phyloP scores from a whole-genome alignment of 2,888 invertebrate genomes.

The Drosophila ezoana region DNA sequence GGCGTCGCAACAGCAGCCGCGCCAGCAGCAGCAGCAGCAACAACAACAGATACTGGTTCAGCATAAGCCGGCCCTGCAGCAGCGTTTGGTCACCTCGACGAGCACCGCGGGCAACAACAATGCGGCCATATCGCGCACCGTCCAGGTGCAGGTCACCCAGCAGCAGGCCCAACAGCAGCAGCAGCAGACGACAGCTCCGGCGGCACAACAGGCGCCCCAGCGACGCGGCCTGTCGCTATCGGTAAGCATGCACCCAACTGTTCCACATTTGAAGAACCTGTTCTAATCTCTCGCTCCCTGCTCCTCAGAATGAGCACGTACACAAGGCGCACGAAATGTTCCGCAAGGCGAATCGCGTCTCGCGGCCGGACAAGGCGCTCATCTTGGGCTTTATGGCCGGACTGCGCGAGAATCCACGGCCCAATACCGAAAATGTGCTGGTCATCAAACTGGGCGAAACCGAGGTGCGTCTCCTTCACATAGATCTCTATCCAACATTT shows the following conservation, averaged over 20 bases:
- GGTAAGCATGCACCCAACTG: conserved; percentile 55
- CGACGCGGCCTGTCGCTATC: conserved; percentile 84
- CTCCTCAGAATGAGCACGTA: conserved; percentile 95
- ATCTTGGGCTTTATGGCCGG: conserved; percentile 99
- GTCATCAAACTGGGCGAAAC: conserved; percentile 98
- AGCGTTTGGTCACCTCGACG: conserved; percentile 78
- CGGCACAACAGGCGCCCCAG: conserved; percentile 71
- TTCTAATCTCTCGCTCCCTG: not conserved
- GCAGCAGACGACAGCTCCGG: conserved; percentile 72
- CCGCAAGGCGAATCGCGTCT: conserved; percentile 97
- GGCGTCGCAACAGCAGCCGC: conserved; percentile 81
- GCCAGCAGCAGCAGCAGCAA: conserved; percentile 77
- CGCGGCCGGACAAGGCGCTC: conserved; percentile 97
- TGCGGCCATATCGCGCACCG: conserved; percentile 73
- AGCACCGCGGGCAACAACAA: conserved; percentile 60
- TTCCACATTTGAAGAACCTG: not conserved
- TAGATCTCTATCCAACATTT: not conserved
- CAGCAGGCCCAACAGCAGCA: conserved; percentile 75
- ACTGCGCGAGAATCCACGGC: conserved; percentile 98
- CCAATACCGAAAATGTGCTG: conserved; percentile 97
- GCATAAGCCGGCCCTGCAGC: conserved; percentile 81
- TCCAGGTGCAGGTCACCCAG: conserved; percentile 81
- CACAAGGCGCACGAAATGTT: conserved; percentile 99
- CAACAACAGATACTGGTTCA: conserved; percentile 83
- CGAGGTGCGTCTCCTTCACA: conserved; percentile 84